Percentiles rank a stretch among this genome's conserved stretches.
Evolutionary conservation across 1,140 invertebrate species (phyloP).

Genomic region (Procambarus virginalis): DNA sequence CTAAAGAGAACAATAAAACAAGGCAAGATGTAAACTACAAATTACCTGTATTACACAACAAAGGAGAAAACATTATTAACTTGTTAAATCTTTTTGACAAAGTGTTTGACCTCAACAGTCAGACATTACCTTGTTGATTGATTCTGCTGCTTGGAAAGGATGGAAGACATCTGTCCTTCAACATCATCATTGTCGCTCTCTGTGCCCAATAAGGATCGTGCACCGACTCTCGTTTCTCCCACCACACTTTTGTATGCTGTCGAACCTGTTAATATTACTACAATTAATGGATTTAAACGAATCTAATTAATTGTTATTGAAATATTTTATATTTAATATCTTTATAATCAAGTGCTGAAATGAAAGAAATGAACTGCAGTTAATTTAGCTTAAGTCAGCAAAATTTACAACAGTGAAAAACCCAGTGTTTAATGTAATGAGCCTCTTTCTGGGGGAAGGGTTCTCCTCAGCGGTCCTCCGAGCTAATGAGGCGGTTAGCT

Average conservation of each 20-base stretch:
- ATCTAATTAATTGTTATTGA: no score
- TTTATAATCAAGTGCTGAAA: no score
- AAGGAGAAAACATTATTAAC: background rate
- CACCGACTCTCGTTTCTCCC: background rate
- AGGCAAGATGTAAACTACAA: background rate
- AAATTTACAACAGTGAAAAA: no score
- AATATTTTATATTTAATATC: no score
- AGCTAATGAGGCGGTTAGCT: no score
- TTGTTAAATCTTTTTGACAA: background rate
- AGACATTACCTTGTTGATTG: background rate
- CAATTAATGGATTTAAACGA: no score
- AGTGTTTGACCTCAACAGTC: background rate
- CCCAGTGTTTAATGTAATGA: no score
- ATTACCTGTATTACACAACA: background rate
- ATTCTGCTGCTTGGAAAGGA: background rate
- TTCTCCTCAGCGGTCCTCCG: no score
- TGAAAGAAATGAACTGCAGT: no score
- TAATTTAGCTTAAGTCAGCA: no score
- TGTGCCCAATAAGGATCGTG: background rate
- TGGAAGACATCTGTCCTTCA: background rate
- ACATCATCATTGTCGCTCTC: background rate
- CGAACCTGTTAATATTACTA: background rate
- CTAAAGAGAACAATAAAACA: background rate
- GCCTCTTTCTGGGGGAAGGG: no score
- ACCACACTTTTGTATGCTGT: background rate